Evolutionary conservation across 1,140 invertebrate species (phyloP).

Genomic region (Andrena cerasifolii): DNA sequence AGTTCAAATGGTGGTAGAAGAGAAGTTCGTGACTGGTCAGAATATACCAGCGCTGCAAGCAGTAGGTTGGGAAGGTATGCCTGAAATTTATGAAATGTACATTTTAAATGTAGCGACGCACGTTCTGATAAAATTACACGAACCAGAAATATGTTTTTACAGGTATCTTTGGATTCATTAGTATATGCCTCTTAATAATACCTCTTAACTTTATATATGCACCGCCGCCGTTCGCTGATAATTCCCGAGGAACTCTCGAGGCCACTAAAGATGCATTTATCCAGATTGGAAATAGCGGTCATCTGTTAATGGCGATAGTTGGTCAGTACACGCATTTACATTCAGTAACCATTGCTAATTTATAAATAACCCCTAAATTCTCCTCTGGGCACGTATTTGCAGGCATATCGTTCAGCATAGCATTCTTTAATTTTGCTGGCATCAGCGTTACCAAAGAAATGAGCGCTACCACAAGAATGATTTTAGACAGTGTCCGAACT

Average conservation of each 20-base stretch:
- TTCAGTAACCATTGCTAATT: not conserved
- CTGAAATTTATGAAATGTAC: not conserved
- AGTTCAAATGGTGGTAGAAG: slow-evolving; percentile 96
- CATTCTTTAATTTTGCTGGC: slow-evolving; percentile 98
- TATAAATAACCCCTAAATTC: slow-evolving; percentile 1
- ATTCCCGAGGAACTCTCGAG: slow-evolving; percentile 91
- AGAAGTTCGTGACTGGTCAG: slow-evolving; percentile 92
- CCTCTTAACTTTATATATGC: slow-evolving; percentile 93
- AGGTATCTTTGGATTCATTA: slow-evolving; percentile 92
- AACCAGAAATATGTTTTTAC: slow-evolving; percentile 45
- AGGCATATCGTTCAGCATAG: slow-evolving; percentile 95
- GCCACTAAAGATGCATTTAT: slow-evolving; percentile 92
- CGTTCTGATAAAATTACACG: not conserved
- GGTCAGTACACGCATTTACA: slow-evolving; percentile 81
- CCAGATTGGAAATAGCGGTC: slow-evolving; percentile 89
- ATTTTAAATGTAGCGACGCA: not conserved
- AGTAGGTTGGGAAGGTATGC: slow-evolving; percentile 94
- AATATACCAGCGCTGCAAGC: slow-evolving; percentile 93
- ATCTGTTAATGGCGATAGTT: slow-evolving; percentile 85
- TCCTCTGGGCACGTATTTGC: slow-evolving; percentile 43
- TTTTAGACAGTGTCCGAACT: slow-evolving; percentile 94
- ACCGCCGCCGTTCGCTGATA: slow-evolving; percentile 88
- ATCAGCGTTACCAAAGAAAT: slow-evolving; percentile 97
- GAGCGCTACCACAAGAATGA: slow-evolving; percentile 95
- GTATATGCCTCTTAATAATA: slow-evolving; percentile 89